phyloP scores from a whole-genome alignment of 2,888 invertebrate species.

The Caprella mutica region DNA sequence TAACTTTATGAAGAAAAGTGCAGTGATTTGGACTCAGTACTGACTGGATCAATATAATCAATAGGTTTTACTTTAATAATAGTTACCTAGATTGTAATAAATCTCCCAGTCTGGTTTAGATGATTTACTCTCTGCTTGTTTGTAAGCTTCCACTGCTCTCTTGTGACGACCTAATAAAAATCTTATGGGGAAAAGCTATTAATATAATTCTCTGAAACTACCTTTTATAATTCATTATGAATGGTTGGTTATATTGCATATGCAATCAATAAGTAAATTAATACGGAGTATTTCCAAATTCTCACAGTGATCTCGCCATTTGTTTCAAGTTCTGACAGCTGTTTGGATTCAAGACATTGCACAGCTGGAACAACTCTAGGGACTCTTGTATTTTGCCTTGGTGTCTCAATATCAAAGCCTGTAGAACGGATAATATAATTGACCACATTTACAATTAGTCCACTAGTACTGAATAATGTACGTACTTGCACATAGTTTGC shows the following conservation, averaged over 20 bases:
- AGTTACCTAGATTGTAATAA: constrained; percentile 54
- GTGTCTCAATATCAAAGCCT: constrained; percentile 66
- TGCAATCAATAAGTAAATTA: no score
- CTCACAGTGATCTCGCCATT: constrained; percentile 73
- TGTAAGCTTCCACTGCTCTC: constrained; percentile 65
- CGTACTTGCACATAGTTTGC: constrained; percentile 51
- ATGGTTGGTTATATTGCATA: no score
- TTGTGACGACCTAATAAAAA: constrained; percentile 66
- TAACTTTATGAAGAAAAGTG: neutral
- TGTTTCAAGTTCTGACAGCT: constrained; percentile 69
- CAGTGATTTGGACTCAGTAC: neutral
- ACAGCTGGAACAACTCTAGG: constrained; percentile 64
- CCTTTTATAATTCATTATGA: no score
- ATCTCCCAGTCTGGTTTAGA: constrained; percentile 63
- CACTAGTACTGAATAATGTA: neutral
- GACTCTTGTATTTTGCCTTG: constrained; percentile 74
- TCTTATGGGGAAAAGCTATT: constrained; percentile 39
- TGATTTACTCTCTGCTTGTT: constrained; percentile 61
- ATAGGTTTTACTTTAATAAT: no score
- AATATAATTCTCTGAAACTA: neutral
- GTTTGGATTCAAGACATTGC: constrained; percentile 58
- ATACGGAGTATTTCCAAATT: constrained; percentile 38
- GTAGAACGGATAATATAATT: constrained; percentile 3
- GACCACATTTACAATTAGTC: neutral
- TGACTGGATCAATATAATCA: neutral